phyloP scores from a whole-genome alignment of 2,113 vertebrate genomes.

The Grallaria varia region DNA sequence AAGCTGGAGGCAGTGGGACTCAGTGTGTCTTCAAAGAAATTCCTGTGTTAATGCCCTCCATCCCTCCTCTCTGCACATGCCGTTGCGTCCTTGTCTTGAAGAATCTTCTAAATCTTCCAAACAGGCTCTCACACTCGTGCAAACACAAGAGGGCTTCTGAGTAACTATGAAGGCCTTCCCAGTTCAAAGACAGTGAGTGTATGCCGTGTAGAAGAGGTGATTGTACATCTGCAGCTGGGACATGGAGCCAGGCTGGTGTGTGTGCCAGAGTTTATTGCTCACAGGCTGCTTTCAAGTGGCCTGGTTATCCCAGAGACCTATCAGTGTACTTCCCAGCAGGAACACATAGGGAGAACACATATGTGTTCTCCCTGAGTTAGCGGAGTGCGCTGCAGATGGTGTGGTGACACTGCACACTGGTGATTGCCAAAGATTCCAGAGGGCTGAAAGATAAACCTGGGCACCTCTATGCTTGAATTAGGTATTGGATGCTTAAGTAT shows the following conservation, averaged over 20 bases:
- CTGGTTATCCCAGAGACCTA: background rate
- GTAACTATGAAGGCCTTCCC: background rate
- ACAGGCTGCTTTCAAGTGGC: background rate
- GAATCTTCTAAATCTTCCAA: background rate
- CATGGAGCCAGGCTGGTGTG: background rate
- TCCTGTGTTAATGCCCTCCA: background rate
- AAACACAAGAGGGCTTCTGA: background rate
- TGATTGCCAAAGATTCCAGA: background rate
- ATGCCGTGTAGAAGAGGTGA: background rate
- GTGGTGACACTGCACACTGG: background rate
- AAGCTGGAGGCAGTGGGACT: background rate
- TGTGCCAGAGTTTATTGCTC: background rate
- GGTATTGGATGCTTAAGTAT: background rate
- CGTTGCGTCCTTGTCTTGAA: background rate
- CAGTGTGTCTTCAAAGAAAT: background rate
- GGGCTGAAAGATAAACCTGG: conserved; percentile 5
- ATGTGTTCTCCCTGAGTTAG: background rate
- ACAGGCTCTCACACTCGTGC: background rate
- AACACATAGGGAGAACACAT: accelerated
- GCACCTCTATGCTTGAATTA: background rate
- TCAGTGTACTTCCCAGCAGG: background rate
- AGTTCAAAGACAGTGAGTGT: background rate
- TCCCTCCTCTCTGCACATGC: background rate
- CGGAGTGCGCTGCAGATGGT: background rate
- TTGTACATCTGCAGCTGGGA: background rate